A percentile compares a stretch with the other conserved stretches of the same genome.
Evolutionary conservation across 1,140 invertebrate genomes (phyloP).

Genomic region (Araneus ventricosus): DNA sequence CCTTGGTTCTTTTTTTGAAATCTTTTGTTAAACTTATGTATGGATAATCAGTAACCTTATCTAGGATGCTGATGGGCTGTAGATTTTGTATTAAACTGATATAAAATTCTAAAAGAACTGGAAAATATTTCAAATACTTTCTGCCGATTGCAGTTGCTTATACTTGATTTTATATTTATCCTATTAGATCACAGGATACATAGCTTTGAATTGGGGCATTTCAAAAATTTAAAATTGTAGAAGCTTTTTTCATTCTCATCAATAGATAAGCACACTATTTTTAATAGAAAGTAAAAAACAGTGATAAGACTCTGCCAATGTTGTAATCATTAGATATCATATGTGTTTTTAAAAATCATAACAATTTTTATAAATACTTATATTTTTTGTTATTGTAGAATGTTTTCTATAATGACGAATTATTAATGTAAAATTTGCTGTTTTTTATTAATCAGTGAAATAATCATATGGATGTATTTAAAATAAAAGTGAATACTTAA

Average conservation of each 20-base stretch:
- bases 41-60: no score
- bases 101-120: no score
- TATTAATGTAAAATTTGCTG: not conserved
- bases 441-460: conserved; percentile 13
- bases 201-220: no score
- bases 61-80: no score
- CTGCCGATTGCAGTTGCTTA: no score
- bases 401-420: conserved; percentile 9
- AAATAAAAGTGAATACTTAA: conserved; percentile 18
- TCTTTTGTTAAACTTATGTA: no score
- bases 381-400: conserved; percentile 35
- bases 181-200: no score
- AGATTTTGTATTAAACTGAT: no score
- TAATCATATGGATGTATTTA: not conserved
- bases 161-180: no score
- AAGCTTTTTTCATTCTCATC: not conserved
- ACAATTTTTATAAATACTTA: conserved; percentile 15
- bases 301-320: not conserved
- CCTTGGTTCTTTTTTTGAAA: no score
- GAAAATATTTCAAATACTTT: no score
- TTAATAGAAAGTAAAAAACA: not conserved
- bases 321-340: conserved; percentile 25
- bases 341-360: conserved; percentile 13
- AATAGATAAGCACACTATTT: not conserved
- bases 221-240: not conserved